phyloP scores from a whole-genome alignment of 2,113 vertebrate species.

The Lethenteron reissneri region DNA sequence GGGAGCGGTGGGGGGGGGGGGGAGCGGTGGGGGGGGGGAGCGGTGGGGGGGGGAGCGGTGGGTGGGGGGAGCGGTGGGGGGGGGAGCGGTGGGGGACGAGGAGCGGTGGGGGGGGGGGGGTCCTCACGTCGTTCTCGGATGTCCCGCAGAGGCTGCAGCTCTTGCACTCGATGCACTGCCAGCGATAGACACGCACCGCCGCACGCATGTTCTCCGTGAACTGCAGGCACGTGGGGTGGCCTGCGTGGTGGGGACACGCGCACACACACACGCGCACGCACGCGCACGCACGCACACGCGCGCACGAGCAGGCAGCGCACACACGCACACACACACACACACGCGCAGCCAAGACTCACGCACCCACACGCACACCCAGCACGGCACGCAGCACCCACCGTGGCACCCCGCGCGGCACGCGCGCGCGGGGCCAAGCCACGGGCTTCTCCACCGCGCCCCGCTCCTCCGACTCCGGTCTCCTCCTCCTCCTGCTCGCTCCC shows the following conservation, averaged over 20 bases:
- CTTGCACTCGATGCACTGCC: constrained; percentile 99
- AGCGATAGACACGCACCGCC: constrained; percentile 86
- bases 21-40: constrained; percentile 9
- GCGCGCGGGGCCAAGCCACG: no score
- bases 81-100: not conserved
- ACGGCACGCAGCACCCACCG: no score
- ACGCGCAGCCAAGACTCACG: no score
- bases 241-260: constrained; percentile 19
- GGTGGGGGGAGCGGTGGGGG: constrained; percentile 8
- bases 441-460: no score
- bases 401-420: no score
- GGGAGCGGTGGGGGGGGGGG: not conserved
- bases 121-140: constrained; percentile 54
- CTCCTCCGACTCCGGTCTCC: no score
- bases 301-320: no score
- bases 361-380: no score
- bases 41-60: constrained; percentile 9
- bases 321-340: no score
- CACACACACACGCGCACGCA: no score
- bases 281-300: no score
- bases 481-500: no score
- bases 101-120: constrained; percentile 8
- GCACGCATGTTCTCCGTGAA: constrained; percentile 95
- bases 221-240: constrained; percentile 89
- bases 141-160: constrained; percentile 93